Percentiles rank a stretch among this genome's conserved stretches.
Evolutionary conservation across 2,113 vertebrate species (phyloP).

Genomic region (Dasypus novemcinctus): DNA sequence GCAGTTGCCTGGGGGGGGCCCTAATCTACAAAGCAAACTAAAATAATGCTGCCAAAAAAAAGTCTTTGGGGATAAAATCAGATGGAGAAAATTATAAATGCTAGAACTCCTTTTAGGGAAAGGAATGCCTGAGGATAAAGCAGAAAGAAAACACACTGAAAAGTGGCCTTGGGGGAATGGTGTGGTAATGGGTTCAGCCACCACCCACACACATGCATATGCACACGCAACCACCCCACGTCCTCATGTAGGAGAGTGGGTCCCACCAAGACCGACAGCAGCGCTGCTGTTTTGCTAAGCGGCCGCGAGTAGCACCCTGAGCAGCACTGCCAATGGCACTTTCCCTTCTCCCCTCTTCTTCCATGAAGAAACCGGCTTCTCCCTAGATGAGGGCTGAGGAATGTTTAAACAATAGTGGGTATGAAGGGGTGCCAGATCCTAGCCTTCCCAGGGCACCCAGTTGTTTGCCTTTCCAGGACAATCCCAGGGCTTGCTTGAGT

Average conservation of each 20-base stretch:
- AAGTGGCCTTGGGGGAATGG: neutral
- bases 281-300: neutral
- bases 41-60: neutral
- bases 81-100: neutral
- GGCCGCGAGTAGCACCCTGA: accelerated
- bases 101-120: neutral
- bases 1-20: neutral
- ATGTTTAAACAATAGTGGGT: neutral
- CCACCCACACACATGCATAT: too few relatives aligned
- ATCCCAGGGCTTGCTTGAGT: too few relatives aligned
- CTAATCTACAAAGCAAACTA: neutral
- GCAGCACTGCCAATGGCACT: accelerated
- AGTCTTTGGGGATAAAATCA: neutral
- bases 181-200: neutral
- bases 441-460: neutral
- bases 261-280: accelerated
- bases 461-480: neutral
- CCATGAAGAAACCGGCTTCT: neutral
- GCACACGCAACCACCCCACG: too few relatives aligned
- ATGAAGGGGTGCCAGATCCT: accelerated
- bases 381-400: neutral
- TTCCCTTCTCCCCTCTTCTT: neutral
- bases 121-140: neutral
- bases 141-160: neutral
- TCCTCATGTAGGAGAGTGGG: neutral